Percentiles rank a stretch among this genome's conserved stretches.
Evolutionary conservation across 2,797 vertebrate genomes (phyloP).

Genomic region (Alauda arvensis): DNA sequence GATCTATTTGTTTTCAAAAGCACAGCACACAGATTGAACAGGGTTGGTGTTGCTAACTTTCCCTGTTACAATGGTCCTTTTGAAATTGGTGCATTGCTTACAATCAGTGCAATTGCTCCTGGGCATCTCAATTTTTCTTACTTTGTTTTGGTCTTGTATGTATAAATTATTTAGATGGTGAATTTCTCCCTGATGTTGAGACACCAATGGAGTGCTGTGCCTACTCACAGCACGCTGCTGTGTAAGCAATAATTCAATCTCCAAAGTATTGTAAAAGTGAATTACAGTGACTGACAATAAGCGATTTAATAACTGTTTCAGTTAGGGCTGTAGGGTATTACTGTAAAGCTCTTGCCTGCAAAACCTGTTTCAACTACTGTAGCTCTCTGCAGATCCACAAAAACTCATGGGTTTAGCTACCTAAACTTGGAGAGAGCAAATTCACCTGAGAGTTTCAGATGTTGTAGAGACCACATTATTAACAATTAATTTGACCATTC

Average conservation of each 20-base stretch:
- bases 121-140: neutral
- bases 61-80: neutral
- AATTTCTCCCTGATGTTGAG: neutral
- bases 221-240: neutral
- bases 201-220: neutral
- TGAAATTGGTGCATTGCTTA: neutral
- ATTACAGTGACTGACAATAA: neutral
- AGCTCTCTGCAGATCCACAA: neutral
- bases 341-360: neutral
- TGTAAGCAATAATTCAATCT: neutral
- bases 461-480: neutral
- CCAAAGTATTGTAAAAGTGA: neutral
- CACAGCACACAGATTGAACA: neutral
- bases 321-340: neutral
- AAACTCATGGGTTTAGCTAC: neutral
- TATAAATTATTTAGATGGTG: neutral
- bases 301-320: neutral
- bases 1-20: slow-evolving; percentile 28
- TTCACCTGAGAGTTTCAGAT: neutral
- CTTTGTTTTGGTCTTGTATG: neutral
- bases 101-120: neutral
- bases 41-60: neutral
- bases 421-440: neutral
- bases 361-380: neutral
- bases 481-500: neutral